Evolutionary conservation across 2,113 vertebrate species (phyloP), one percentile per base, ranked within the genome.

Genomic region (Indicator maculatus): DNA sequence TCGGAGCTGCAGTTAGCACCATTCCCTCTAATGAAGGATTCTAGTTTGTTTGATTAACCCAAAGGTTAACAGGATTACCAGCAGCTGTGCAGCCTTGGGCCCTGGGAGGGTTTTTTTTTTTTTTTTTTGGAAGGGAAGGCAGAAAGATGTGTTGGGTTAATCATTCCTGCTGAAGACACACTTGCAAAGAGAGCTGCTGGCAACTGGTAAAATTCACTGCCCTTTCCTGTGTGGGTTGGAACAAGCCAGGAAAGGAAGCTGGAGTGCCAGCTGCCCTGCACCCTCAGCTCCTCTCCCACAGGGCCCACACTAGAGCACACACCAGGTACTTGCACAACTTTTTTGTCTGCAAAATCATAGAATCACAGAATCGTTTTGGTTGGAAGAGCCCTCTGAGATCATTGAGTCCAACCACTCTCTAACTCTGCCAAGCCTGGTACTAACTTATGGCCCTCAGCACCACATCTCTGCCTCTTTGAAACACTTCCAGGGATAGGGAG

Each of bases 301-400:
- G 53, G 6, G 45, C 38, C 71, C 17, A 1, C 0, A 0, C 30
- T 56, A 44, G 55, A 64, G 44, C 63, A 75, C 0, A 0, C 17
- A 61, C 19, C 27, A 31, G 33, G 60, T 7, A 7, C 21, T 38
- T 78, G 28, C 86, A 33, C 73, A 86, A 71, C 33, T 9, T 38
- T 5, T 55, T 28, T 72, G 28, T 31, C 70, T 77, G 59, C 50
- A 52, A 13, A 24, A 52, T 52, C 50, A 52, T 26, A 26, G 23
- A 52, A 24, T 52, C 50, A 52, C 50, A 52, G 50, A 52, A 26
- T 24, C 50, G 26, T 52, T 52, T 52, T 52, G 50, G 23, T 24
- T 26, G 23, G 23, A 52, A 52, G 24, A 52, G 23, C 13, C 50
- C 47, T 50, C 47, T 50, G 23, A 50, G 47, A 50, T 50, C 50